A percentile compares a stretch with the other conserved stretches of the same genome.
Conservation (phyloP, 2,888 invertebrate species). For the Dinocampus coccinellae region DNA sequence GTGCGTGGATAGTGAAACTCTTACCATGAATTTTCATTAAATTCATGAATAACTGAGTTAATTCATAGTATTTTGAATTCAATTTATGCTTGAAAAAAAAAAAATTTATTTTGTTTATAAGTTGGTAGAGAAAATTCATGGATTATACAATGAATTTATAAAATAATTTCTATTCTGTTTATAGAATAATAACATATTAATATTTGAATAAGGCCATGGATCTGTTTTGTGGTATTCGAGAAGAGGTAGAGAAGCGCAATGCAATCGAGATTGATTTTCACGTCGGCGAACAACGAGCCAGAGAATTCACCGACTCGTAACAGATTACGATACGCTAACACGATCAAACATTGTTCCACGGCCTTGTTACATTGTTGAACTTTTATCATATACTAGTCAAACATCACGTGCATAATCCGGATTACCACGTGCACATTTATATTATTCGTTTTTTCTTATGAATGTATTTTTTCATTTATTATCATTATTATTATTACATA, state of each 20-base stretch:
- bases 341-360: not conserved
- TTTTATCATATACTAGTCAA: conserved; percentile 22
- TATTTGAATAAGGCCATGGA: not conserved
- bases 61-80: no score
- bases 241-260: conserved; percentile 32
- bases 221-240: conserved; percentile 4
- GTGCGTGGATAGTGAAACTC: no score
- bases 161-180: no score
- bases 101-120: no score
- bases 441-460: not conserved
- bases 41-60: no score
- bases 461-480: not conserved
- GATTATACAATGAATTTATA: no score
- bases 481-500: no score
- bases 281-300: conserved; percentile 20
- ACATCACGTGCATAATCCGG: conserved; percentile 31
- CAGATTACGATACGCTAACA: conserved; percentile 11
- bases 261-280: conserved; percentile 39
- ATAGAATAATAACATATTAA: no score
- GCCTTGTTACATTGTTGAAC: conserved; percentile 6
- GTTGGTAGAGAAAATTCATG: no score
- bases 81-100: no score
- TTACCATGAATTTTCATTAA: no score
- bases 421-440: conserved; percentile 13
- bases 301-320: conserved; percentile 4